Base-by-base conservation (phyloP, 2,888 invertebrate species). In the Lamproptera curius region DNA sequence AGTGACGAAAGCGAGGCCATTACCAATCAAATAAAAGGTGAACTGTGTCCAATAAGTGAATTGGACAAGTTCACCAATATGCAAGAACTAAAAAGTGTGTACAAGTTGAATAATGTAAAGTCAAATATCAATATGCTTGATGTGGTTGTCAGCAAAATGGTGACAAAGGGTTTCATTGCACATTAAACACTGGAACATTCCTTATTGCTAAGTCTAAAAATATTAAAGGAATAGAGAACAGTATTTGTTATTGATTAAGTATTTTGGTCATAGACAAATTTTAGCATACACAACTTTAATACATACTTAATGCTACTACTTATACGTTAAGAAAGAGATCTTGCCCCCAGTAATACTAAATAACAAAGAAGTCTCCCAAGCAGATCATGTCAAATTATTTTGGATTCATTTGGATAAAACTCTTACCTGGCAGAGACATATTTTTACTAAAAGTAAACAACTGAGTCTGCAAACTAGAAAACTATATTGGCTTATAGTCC, bases 111-210 rank as follows among this genome's bases (percentile, higher is more conserved):
- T 41, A 85, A 89, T 42, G 61, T 79, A 1, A 90, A 90, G 62
- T 61, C 74, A 44, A 62, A 71, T 35, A 53, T 58, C 13, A 58
- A 68, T 46, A 58, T 92, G 38, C 65, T 91, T 20, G 89, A 93
- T 73, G 82, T 90, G 2, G 76, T 94, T 62, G 82, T 93, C 10
- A 92, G 91, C 62, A 90, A 90, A 70, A 93, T 94, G 70, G 90
- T 90, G 16, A 89, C 90, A 4, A 93, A 93, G 70, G 90, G 89
- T 59, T 88, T 90, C 75, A 72, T 90, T 36, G 77, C 80, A 42
- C 67, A 78, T 64, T 77, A 66, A 67, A 20, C 6, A n/a, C n/a
- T n/a, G n/a, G n/a, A n/a, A n/a, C n/a, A n/a, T n/a, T n/a, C n/a
- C n/a, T n/a, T n/a, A n/a, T n/a, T 23, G 4, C 4, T 23, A 23